Evolutionary conservation across 2,888 invertebrate species (phyloP).

Genomic region (Diplazon laetatorius): DNA sequence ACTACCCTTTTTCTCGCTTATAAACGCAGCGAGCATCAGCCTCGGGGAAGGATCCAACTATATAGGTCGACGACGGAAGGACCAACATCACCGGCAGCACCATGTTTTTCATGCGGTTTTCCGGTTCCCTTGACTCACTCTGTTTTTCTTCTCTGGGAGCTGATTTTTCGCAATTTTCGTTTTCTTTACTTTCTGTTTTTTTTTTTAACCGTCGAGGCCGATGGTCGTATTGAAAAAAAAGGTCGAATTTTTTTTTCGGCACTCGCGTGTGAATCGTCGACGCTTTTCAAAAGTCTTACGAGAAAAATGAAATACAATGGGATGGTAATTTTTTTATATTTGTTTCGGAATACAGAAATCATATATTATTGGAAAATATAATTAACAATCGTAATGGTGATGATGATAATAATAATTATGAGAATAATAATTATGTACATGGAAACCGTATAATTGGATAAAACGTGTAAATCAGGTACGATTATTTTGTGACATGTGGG

Average conservation of each 20-base stretch:
- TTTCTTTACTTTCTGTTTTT: too few species aligned
- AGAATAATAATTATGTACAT: too few species aligned
- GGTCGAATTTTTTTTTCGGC: neutral
- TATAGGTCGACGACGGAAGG: slow-evolving; percentile 46
- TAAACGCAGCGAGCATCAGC: slow-evolving; percentile 40
- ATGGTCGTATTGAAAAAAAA: neutral
- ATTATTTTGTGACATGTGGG: too few species aligned
- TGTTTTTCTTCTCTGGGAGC: slow-evolving; percentile 27
- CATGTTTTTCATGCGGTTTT: slow-evolving; percentile 57
- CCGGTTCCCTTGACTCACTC: slow-evolving; percentile 41
- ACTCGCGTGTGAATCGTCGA: neutral
- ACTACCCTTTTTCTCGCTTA: slow-evolving; percentile 47
- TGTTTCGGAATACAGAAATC: too few species aligned
- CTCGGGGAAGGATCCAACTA: slow-evolving; percentile 26
- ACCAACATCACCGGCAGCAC: slow-evolving; percentile 37
- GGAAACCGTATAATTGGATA: too few species aligned
- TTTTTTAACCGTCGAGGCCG: neutral
- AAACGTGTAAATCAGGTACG: too few species aligned
- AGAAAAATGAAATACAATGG: too few species aligned
- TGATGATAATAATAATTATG: too few species aligned
- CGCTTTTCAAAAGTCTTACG: neutral
- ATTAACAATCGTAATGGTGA: too few species aligned
- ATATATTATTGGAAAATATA: too few species aligned
- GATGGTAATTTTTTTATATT: too few species aligned
- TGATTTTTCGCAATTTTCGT: slow-evolving; percentile 55